Evolutionary conservation across 2,888 invertebrate species (phyloP).

Genomic region (Acanthosoma haemorrhoidale): DNA sequence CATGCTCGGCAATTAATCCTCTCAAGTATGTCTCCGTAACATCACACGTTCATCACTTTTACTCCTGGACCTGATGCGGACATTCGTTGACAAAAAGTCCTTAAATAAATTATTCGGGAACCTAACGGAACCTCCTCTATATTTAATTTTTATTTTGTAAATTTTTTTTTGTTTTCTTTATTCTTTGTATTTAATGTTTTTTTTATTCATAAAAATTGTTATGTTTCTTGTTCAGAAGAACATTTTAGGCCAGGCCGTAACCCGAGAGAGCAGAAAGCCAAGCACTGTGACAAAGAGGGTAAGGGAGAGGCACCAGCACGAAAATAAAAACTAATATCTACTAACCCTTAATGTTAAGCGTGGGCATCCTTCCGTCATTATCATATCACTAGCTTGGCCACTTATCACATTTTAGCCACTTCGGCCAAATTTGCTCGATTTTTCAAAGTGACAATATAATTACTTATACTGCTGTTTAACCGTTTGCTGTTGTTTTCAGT

Average conservation of each 20-base stretch:
- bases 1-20: no score
- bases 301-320: constrained; percentile 49
- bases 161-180: neutral
- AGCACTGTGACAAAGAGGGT: constrained; percentile 79
- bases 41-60: no score
- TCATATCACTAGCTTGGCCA: neutral
- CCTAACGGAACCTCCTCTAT: no score
- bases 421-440: no score
- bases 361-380: constrained; percentile 27
- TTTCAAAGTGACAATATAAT: no score
- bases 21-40: no score
- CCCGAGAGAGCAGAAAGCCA: constrained; percentile 74
- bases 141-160: neutral
- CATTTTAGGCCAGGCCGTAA: constrained; percentile 72
- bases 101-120: no score
- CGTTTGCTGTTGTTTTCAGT: no score
- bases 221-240: constrained; percentile 42
- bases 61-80: no score
- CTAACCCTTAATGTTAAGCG: constrained; percentile 15
- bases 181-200: constrained; percentile 28
- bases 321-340: constrained; percentile 16
- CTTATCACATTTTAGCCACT: neutral
- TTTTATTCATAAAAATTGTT: constrained; percentile 27
- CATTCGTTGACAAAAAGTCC: no score
- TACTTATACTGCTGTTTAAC: no score